Evolutionary conservation across 1,140 invertebrate species (phyloP).

Genomic region (Orchestia grillus): DNA sequence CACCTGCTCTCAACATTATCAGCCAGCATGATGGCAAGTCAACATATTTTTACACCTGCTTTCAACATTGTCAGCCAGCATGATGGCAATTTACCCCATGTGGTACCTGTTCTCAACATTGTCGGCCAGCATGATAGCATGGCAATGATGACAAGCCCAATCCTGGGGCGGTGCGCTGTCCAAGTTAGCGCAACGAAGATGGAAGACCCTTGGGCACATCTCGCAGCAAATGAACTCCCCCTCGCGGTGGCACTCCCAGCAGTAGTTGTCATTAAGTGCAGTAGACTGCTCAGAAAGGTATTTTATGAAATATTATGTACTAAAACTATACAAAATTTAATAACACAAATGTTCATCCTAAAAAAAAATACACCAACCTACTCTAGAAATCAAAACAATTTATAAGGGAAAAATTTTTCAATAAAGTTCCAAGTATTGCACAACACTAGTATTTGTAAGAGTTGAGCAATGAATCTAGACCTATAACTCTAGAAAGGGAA

Average conservation of each 20-base stretch:
- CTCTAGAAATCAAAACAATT: too few species aligned
- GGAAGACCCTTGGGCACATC: slow-evolving; percentile 88
- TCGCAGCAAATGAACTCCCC: slow-evolving; percentile 79
- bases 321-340: neutral
- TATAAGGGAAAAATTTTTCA: too few species aligned
- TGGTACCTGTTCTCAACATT: slow-evolving; percentile 77
- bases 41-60: neutral
- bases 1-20: neutral
- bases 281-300: neutral
- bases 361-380: too few species aligned
- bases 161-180: slow-evolving; percentile 74
- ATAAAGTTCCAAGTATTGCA: too few species aligned
- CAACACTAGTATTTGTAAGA: too few species aligned
- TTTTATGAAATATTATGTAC: neutral
- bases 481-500: too few species aligned
- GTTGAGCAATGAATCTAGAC: too few species aligned
- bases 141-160: slow-evolving; percentile 92
- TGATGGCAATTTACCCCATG: neutral
- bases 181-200: slow-evolving; percentile 81
- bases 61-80: neutral
- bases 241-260: slow-evolving; percentile 88
- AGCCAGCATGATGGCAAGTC: neutral
- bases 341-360: too few species aligned
- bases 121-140: slow-evolving; percentile 83
- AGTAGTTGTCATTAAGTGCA: slow-evolving; percentile 80